Base-by-base conservation (phyloP, 2,888 invertebrate species). In the Rambutsinella grinnellia region DNA sequence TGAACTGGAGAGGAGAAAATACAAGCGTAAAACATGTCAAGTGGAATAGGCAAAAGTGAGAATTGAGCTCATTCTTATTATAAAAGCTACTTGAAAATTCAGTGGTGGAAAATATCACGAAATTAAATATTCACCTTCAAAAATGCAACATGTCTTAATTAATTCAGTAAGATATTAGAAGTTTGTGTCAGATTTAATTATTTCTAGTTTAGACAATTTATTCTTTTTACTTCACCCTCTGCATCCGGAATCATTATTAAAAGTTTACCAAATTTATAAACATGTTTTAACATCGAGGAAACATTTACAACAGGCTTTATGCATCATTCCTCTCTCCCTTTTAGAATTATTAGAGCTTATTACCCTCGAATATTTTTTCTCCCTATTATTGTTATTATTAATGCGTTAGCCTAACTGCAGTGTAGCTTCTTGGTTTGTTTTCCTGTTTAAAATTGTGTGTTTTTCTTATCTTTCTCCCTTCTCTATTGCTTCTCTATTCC, bases 361-460 rank as follows among this genome's bases (percentile, higher is more conserved):
- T 36, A 36, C 36, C 23, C 2, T 8, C 10, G 54, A 2, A 54
- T 21, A 6, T 21, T 54, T 54, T 54, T 54, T 54, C 3, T 17
- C 10, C 23, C n/a, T 21, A 54, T 21, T 21, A 54, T 54, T 54
- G 23, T 54, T 54, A 54, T 54, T 54, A 21, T 21, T 54, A 54
- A 54, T 54, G 54, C 21, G 21, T 27, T 60, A 36, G 36, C 36
- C 13, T 36, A 36, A 36, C 36, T 36, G 36, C 36, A 8, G 36
- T 13, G 36, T 36, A 36, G 60, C 60, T 60, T 21, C 60, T 60
- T 49, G 26, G 62, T 62, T 62, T 62, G 62, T 62, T 62, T 62
- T 62, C 62, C 26, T 49, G 15, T 60, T 15, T 28, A 46, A 27
- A 23, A 8, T 17, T 60, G 62, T 62, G 36, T 62, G 62, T 62